Percentiles rank a stretch among this genome's conserved stretches.
phyloP scores from a whole-genome alignment of 2,888 invertebrate genomes.

The Dinocampus coccinellae region DNA sequence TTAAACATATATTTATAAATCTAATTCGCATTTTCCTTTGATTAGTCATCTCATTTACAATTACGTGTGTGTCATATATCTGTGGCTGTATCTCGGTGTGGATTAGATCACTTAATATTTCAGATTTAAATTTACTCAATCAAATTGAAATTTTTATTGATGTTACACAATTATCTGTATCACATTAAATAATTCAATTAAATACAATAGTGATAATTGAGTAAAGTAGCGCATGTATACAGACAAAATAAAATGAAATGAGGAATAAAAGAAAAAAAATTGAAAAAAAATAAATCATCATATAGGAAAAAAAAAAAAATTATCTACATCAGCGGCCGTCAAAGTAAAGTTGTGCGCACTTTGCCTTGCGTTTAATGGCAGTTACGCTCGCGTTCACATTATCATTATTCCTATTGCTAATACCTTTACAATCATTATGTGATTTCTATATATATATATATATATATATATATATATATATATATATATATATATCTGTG shows the following conservation, averaged over 20 bases:
- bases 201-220: not conserved
- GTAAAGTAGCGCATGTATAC: not conserved
- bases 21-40: slow-evolving; percentile 41
- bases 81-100: not conserved
- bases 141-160: not conserved
- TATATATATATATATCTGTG: slow-evolving; percentile 6
- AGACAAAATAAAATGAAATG: too few relatives aligned
- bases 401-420: slow-evolving; percentile 46
- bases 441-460: slow-evolving; percentile 2
- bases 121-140: too few relatives aligned
- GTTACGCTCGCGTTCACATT: slow-evolving; percentile 14
- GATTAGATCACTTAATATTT: not conserved
- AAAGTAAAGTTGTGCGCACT: slow-evolving; percentile 26
- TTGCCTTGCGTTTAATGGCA: slow-evolving; percentile 16
- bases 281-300: not conserved
- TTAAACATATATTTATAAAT: too few relatives aligned
- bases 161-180: not conserved
- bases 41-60: slow-evolving; percentile 33
- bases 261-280: not conserved
- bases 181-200: not conserved
- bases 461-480: slow-evolving; percentile 13
- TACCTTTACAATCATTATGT: slow-evolving; percentile 37
- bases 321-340: slow-evolving; percentile 4
- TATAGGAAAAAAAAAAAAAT: not conserved
- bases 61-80: too few relatives aligned